Percentiles rank a stretch among this genome's conserved stretches.
phyloP scores from a whole-genome alignment of 2,113 vertebrate species.

The Labeo rohita region DNA sequence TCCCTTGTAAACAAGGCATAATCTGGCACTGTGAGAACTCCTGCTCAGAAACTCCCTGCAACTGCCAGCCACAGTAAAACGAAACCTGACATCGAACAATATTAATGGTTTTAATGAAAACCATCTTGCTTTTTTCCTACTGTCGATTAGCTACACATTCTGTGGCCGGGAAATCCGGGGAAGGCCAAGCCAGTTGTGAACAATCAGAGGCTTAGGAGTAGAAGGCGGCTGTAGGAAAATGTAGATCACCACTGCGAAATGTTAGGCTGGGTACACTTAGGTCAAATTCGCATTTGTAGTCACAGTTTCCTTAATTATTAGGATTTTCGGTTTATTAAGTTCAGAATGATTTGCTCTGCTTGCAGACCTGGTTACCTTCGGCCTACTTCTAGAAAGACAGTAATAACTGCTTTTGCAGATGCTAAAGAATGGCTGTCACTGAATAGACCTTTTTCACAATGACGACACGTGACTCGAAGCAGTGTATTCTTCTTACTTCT shows the following conservation, averaged over 20 bases:
- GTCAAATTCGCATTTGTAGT: slow-evolving; percentile 39
- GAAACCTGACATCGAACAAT: slow-evolving; percentile 47
- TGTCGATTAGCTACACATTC: slow-evolving; percentile 40
- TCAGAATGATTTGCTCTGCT: not conserved
- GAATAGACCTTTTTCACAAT: no score
- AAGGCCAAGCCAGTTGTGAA: slow-evolving; percentile 45
- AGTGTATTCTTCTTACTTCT: no score
- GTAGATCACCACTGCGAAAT: slow-evolving; percentile 21
- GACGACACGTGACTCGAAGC: no score
- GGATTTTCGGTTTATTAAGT: not conserved
- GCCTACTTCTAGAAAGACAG: not conserved
- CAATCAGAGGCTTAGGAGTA: slow-evolving; percentile 22
- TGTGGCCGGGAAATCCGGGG: slow-evolving; percentile 15
- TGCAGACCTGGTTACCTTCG: slow-evolving; percentile 2
- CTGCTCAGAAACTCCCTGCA: slow-evolving; percentile 38
- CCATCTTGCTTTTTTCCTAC: slow-evolving; percentile 42
- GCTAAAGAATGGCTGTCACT: not conserved
- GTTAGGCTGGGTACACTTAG: not conserved
- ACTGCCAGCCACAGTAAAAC: slow-evolving; percentile 38
- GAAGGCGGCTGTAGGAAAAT: slow-evolving; percentile 35
- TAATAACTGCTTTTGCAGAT: not conserved
- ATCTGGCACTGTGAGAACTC: slow-evolving; percentile 30
- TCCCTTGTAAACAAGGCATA: not conserved
- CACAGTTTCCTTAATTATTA: slow-evolving; percentile 35
- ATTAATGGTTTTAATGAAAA: slow-evolving; percentile 60